phyloP scores from a whole-genome alignment of 2,888 invertebrate species.

The Trissolcus brochymenae region DNA sequence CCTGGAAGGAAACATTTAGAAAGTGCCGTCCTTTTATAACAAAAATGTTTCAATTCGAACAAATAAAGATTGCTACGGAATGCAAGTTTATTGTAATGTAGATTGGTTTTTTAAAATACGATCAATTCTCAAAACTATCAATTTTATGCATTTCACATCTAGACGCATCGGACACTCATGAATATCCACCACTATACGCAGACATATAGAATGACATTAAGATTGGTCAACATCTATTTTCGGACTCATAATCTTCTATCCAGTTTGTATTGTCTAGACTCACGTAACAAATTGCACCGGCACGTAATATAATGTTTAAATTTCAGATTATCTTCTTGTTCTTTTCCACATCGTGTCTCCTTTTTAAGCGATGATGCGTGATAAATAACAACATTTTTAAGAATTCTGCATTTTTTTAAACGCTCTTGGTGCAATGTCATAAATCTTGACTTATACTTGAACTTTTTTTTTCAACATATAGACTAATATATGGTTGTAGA shows the following conservation, averaged over 20 bases:
- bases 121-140: slow-evolving; percentile 3
- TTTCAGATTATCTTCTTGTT: slow-evolving; percentile 23
- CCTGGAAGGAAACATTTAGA: too few relatives aligned
- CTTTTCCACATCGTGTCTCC: slow-evolving; percentile 1
- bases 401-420: slow-evolving; percentile 8
- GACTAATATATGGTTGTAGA: too few relatives aligned
- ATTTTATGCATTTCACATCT: slow-evolving; percentile 24
- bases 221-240: slow-evolving; percentile 55
- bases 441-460: slow-evolving; percentile 9
- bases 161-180: slow-evolving; percentile 36
- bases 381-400: slow-evolving; percentile 29
- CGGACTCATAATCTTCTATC: slow-evolving; percentile 40
- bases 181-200: slow-evolving; percentile 29
- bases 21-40: too few relatives aligned
- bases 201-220: slow-evolving; percentile 30
- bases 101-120: too few relatives aligned
- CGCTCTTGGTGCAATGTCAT: neutral
- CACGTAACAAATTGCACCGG: slow-evolving; percentile 40
- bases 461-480: too few relatives aligned
- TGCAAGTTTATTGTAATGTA: too few relatives aligned
- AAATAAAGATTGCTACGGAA: too few relatives aligned
- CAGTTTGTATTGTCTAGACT: slow-evolving; percentile 43
- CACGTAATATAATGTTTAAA: slow-evolving; percentile 48
- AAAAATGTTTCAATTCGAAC: too few relatives aligned
- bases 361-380: slow-evolving; percentile 24